phyloP scores from a whole-genome alignment of 2,113 vertebrate species.

The Pseudopipra pipra region DNA sequence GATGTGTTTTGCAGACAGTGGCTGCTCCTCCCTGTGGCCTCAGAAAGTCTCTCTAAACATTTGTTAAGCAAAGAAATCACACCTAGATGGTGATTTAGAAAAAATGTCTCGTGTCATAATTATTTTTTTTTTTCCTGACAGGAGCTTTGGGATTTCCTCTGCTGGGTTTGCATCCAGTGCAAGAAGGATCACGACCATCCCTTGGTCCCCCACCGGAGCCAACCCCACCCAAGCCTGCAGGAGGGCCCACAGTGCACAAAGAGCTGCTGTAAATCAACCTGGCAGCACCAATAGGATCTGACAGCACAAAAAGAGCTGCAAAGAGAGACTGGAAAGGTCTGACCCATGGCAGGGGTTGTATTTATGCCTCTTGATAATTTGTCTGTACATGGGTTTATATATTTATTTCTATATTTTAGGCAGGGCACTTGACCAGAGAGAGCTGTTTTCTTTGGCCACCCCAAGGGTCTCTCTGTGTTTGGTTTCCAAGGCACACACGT shows the following conservation, averaged over 20 bases:
- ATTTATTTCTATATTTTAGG: background rate
- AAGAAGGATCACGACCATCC: background rate
- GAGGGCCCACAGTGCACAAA: background rate
- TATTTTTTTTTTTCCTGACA: background rate
- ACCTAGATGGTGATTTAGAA: background rate
- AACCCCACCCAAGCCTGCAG: fast-evolving
- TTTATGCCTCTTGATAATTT: background rate
- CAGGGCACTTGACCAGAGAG: background rate
- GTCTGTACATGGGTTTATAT: background rate
- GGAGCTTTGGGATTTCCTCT: background rate
- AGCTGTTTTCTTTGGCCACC: slow-evolving; percentile 33
- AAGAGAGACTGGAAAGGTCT: background rate
- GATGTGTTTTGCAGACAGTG: slow-evolving; percentile 16
- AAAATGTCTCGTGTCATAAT: background rate
- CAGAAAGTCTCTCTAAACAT: background rate
- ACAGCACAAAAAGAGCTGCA: background rate
- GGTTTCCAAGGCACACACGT: slow-evolving; percentile 24
- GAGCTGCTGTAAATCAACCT: slow-evolving; percentile 41
- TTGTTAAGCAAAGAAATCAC: background rate
- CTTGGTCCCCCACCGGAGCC: background rate
- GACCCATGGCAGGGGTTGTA: background rate
- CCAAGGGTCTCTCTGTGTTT: background rate
- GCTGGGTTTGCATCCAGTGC: background rate
- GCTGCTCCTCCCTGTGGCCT: background rate
- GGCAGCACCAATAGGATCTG: background rate